phyloP scores from a whole-genome alignment of 2,113 vertebrate species.

The Corythornis cristatus region DNA sequence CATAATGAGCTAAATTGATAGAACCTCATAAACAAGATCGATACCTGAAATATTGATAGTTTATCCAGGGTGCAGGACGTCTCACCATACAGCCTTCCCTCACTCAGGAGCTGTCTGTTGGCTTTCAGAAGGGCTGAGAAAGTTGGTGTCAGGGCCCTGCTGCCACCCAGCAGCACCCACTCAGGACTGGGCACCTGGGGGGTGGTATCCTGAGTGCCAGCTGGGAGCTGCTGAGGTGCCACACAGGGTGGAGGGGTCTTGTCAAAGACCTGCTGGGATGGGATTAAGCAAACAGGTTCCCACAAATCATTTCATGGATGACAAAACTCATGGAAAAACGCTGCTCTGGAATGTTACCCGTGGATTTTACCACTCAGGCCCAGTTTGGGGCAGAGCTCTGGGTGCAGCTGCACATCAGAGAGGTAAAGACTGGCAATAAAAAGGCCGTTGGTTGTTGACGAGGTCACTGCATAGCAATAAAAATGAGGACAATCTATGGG shows the following conservation, averaged over 20 bases:
- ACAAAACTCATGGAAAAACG: background rate
- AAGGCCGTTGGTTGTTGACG: background rate
- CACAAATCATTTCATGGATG: no score
- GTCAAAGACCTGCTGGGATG: no score
- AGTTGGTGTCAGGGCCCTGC: no score
- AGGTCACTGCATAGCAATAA: background rate
- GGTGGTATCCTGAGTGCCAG: no score
- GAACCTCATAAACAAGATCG: background rate
- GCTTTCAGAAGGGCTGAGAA: no score
- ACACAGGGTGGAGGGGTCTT: no score
- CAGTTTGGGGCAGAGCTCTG: background rate
- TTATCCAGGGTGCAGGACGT: background rate
- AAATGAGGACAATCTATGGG: background rate
- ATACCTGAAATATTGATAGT: background rate
- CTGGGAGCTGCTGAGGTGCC: no score
- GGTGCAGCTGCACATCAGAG: accelerated
- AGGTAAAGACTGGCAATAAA: background rate
- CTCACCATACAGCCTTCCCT: no score
- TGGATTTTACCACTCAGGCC: background rate
- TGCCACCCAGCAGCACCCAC: no score
- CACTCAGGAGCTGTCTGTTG: no score
- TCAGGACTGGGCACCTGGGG: no score
- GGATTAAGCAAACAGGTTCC: no score
- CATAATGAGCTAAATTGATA: background rate
- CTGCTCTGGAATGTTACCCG: background rate